These are phyloP conservation scores for Lutjanus argentimaculatus DNA, from an alignment of 2,797 vertebrate genomes.

Conservation along the genomic window DNA sequence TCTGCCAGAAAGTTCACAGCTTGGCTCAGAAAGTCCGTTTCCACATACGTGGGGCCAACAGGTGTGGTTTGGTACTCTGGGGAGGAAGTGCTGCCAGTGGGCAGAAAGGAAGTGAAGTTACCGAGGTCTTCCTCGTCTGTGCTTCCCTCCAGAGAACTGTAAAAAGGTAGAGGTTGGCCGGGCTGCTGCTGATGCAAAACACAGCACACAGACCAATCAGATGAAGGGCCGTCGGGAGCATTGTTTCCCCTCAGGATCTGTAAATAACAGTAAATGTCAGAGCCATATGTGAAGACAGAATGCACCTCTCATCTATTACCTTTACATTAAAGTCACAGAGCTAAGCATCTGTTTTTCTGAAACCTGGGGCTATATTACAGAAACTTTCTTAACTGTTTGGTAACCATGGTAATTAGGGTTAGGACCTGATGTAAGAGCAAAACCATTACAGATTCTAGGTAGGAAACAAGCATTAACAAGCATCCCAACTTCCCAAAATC, in stretches of 20 bases:
- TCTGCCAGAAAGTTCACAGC: slow-evolving; percentile 89
- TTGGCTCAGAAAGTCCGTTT: slow-evolving; percentile 72
- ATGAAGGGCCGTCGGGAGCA: slow-evolving; percentile 56
- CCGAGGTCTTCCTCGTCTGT: slow-evolving; percentile 85
- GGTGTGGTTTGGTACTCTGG: slow-evolving; percentile 71
- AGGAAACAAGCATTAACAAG: no score
- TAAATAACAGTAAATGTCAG: slow-evolving; percentile 39
- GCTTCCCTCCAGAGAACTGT: slow-evolving; percentile 83
- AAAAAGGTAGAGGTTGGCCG: slow-evolving; percentile 65
- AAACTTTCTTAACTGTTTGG: no score
- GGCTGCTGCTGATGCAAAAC: slow-evolving; percentile 55
- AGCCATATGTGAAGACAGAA: slow-evolving; percentile 21
- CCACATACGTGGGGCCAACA: slow-evolving; percentile 53
- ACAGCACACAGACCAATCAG: slow-evolving; percentile 54
- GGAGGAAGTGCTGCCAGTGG: slow-evolving; percentile 31
- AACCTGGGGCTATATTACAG: no score
- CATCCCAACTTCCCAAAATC: no score
- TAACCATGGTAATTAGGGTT: no score
- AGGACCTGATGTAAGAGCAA: no score
- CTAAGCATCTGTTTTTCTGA: slow-evolving; percentile 40
- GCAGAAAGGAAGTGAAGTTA: slow-evolving; percentile 40
- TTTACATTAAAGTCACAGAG: not conserved
- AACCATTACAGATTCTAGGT: no score
- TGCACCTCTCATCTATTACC: not conserved
- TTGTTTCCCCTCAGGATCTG: slow-evolving; percentile 73